A percentile compares a stretch with the other conserved stretches of the same genome.
phyloP scores from a whole-genome alignment of 2,888 invertebrate species.

The Tholera decimalis region DNA sequence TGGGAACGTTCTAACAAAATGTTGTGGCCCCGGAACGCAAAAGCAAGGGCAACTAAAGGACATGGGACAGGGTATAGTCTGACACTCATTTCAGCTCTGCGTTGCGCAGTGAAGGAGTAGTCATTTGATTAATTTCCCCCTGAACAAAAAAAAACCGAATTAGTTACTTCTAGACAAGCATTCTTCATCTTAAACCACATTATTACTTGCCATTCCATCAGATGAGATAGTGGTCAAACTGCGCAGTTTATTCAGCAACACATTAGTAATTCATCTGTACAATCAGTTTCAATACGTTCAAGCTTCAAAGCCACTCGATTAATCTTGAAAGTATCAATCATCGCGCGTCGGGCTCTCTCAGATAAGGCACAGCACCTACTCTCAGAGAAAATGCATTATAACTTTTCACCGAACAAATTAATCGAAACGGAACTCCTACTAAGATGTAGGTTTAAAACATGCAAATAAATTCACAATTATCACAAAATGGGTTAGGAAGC shows the following conservation, averaged over 20 bases:
- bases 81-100: too few species aligned
- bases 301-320: constrained; percentile 32
- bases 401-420: constrained; percentile 50
- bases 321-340: constrained; percentile 51
- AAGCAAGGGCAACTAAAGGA: too few species aligned
- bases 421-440: constrained; percentile 46
- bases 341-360: constrained; percentile 19
- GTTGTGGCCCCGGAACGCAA: too few species aligned
- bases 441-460: constrained; percentile 64
- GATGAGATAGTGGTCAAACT: background rate
- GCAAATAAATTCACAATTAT: constrained; percentile 70
- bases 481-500: constrained; percentile 62
- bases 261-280: constrained; percentile 4
- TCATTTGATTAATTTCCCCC: too few species aligned
- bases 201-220: too few species aligned
- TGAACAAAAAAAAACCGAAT: too few species aligned
- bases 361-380: constrained; percentile 38
- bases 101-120: too few species aligned
- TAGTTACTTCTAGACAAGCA: too few species aligned
- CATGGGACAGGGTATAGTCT: too few species aligned
- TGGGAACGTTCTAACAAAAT: too few species aligned
- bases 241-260: background rate
- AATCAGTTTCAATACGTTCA: constrained; percentile 15
- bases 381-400: constrained; percentile 54
- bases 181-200: too few species aligned